Percentiles rank a stretch among this genome's conserved stretches.
Conservation (phyloP, 2,113 vertebrate genomes). For the Sturnira hondurensis region DNA sequence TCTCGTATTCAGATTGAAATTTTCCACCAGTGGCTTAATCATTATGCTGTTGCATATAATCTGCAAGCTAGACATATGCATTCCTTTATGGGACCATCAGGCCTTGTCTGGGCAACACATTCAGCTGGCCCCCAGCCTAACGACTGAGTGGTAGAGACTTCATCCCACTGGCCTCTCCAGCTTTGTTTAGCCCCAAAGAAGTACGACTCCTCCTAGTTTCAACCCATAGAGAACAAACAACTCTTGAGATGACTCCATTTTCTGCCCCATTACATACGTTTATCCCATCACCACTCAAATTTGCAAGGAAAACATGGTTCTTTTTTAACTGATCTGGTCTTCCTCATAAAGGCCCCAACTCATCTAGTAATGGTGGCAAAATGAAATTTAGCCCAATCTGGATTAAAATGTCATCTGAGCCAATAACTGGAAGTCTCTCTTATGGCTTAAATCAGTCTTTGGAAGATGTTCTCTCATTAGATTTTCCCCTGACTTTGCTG, state of each 20-base stretch:
- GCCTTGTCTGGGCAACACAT: conserved; percentile 43
- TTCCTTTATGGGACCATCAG: conserved; percentile 54
- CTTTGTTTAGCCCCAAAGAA: conserved; percentile 32
- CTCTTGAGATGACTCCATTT: conserved; percentile 10
- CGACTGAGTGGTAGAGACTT: not conserved
- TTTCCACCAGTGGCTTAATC: conserved; percentile 64
- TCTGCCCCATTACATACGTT: conserved; percentile 15
- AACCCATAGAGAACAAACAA: conserved; percentile 2
- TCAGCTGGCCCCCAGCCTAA: conserved; percentile 57
- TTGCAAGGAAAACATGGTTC: conserved; percentile 1
- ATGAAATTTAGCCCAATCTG: conserved; percentile 22
- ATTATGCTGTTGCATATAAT: conserved; percentile 43
- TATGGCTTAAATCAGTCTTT: conserved; percentile 1
- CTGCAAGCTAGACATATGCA: conserved; percentile 53
- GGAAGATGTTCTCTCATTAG: not conserved
- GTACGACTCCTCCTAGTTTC: not conserved
- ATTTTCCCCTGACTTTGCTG: not conserved
- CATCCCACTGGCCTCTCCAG: conserved; percentile 18
- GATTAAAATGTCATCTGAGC: conserved; percentile 3
- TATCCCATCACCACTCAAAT: conserved; percentile 37
- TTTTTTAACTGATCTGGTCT: conserved; percentile 8
- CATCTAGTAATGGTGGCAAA: conserved; percentile 22
- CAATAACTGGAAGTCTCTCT: not conserved
- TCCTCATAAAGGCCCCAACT: not conserved
- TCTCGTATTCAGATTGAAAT: conserved; percentile 61